Base-by-base conservation (phyloP, 1,140 invertebrate species). In the Olivierus martensii region DNA sequence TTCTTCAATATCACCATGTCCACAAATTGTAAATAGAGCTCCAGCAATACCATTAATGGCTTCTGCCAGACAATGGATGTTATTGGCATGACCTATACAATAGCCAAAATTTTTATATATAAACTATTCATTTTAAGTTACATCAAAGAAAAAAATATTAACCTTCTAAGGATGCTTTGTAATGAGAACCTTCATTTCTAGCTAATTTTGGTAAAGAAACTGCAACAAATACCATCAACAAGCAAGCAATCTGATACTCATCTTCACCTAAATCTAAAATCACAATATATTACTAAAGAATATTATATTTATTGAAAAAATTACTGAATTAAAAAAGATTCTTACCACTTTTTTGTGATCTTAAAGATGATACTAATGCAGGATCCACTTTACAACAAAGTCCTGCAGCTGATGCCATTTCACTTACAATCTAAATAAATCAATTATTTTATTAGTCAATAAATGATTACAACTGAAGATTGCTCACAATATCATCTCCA, bases 161-260 rank as follows among this genome's bases (percentile, higher is more conserved):
- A 76, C 74, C 92, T 73, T 95, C 89, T 15, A 97, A 74, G 2
- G 87, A 87, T 4, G 93, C 87, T 62, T 72, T 75, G 69, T 91
- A 93, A 59, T 88, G 87, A 0, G 88, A 90, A 45, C 79, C 80
- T 48, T 96, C 92, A 59, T 79, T 84, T 49, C 86, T 77, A 1
- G 94, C 91, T n/a, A 99, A 75, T 69, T 92, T 90, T 3, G 95
- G 94, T 60, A 99, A 84, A 0, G 93, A 93, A 28, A 99, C 92
- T 0, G 95, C 95, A 1, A 99, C 86, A 71, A 98, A 99, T 4
- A 99, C 95, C 90, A 99, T 95, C 17, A 99, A 69, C 6, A 99
- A 72, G 70, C 94, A 99, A 1, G 94, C 87, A 21, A 93, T 74
- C 14, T 89, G 73, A 73, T 99, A 95, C 62, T 99, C 93, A 63